Conservation (phyloP, 2,113 vertebrate species). For the Chrysochloris asiatica region DNA sequence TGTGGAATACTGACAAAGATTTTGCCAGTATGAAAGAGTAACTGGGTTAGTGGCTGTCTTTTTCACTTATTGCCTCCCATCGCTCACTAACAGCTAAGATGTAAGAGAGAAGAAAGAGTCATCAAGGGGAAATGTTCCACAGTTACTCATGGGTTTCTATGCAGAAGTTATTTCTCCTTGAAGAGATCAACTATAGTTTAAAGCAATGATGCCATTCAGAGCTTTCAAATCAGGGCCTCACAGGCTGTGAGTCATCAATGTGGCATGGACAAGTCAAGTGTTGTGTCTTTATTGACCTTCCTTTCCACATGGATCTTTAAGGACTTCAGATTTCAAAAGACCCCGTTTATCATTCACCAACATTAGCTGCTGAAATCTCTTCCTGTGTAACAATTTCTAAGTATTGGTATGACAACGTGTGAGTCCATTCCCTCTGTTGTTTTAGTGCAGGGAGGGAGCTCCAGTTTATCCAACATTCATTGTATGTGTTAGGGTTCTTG, state of each 20-base stretch:
- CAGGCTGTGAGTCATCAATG: neutral
- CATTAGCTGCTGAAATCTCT: slow-evolving; percentile 18
- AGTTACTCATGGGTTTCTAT: neutral
- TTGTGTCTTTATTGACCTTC: neutral
- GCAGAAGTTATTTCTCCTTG: slow-evolving; percentile 20
- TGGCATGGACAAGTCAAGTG: neutral
- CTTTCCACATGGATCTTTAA: neutral
- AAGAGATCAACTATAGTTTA: neutral
- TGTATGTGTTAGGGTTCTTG: neutral
- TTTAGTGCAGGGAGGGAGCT: neutral
- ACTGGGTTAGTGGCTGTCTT: neutral
- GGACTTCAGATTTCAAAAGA: slow-evolving; percentile 6
- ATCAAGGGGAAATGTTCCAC: neutral
- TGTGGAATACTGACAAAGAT: neutral
- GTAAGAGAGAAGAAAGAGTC: neutral
- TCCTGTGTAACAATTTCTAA: neutral
- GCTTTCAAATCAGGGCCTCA: neutral
- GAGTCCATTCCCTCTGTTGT: neutral
- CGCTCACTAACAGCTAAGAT: neutral
- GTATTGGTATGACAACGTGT: neutral
- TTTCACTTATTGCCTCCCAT: neutral
- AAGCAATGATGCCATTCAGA: neutral
- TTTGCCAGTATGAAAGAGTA: neutral
- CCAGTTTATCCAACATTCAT: too few species aligned
- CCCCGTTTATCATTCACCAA: neutral